Evolutionary conservation across 2,888 invertebrate species (phyloP).

Genomic region (Syritta pipiens): DNA sequence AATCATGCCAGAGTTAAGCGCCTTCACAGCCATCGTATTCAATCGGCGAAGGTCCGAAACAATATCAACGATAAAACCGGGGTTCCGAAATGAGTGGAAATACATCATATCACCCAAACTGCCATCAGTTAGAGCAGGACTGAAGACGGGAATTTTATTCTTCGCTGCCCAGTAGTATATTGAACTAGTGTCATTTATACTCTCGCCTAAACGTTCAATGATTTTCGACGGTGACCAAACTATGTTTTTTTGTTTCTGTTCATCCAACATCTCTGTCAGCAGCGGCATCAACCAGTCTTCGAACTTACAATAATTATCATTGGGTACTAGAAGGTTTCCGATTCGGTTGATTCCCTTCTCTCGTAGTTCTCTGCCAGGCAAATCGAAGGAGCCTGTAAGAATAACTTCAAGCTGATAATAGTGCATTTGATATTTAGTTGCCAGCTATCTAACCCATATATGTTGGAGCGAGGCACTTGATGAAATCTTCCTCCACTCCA

Average conservation of each 20-base stretch:
- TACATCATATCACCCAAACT: conserved; percentile 99
- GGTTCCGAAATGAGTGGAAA: conserved; percentile 96
- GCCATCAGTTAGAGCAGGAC: conserved; percentile 98
- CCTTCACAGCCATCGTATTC: conserved; percentile 96
- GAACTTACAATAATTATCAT: conserved; percentile 98
- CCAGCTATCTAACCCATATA: conserved; percentile 87
- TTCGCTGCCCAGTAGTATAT: conserved; percentile 98
- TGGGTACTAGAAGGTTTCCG: conserved; percentile 97
- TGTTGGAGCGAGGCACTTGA: conserved; percentile 98
- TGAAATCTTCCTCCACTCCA: conserved; percentile 98
- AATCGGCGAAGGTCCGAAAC: conserved; percentile 93
- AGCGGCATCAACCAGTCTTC: conserved; percentile 97
- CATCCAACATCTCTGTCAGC: conserved; percentile 92
- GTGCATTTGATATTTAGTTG: too few species aligned
- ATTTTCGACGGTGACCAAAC: conserved; percentile 96
- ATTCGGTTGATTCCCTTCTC: conserved; percentile 90
- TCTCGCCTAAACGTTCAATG: conserved; percentile 89
- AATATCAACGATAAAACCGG: conserved; percentile 96
- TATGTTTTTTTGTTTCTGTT: conserved; percentile 87
- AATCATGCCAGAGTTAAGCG: conserved; percentile 96
- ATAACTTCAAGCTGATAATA: background rate
- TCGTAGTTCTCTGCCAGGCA: conserved; percentile 89
- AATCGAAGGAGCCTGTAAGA: conserved; percentile 84
- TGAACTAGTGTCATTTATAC: conserved; percentile 93
- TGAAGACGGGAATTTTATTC: conserved; percentile 98